Evolutionary conservation across 2,888 invertebrate species (phyloP).

Genomic region (Megalurothrips usitatus): DNA sequence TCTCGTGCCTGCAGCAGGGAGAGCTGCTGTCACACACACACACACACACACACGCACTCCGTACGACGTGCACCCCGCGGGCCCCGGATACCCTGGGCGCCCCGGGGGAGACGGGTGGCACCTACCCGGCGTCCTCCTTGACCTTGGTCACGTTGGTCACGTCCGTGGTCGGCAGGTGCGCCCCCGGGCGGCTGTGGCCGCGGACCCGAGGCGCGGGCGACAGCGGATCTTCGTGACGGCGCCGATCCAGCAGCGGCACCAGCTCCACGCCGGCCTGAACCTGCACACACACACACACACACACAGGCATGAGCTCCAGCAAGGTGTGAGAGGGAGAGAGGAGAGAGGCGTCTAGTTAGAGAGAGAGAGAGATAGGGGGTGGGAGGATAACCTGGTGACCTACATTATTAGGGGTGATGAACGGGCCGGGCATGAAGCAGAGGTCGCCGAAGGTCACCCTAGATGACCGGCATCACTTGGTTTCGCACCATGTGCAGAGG

Average conservation of each 20-base stretch:
- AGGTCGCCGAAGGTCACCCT: no score
- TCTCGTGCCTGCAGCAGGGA: background rate
- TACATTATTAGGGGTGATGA: no score
- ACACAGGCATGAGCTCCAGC: no score
- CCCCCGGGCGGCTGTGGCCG: background rate
- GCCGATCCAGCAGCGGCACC: background rate
- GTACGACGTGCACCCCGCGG: background rate
- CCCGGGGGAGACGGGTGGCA: background rate
- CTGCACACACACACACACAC: no score
- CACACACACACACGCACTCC: background rate
- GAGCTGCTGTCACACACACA: background rate
- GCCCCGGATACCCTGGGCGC: background rate
- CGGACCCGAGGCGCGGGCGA: background rate
- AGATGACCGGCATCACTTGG: no score
- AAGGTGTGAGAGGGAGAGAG: no score
- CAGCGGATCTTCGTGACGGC: background rate
- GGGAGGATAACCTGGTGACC: no score
- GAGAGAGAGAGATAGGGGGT: no score
- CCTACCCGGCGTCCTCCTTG: constrained; percentile 4
- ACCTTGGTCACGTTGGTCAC: constrained; percentile 24
- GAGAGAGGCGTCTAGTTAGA: no score
- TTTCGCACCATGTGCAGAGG: no score
- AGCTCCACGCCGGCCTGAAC: background rate
- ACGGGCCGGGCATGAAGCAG: no score
- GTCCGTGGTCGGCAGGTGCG: constrained; percentile 11